Evolutionary conservation across 2,888 invertebrate species (phyloP).

Genomic region (Acronicta alni): DNA sequence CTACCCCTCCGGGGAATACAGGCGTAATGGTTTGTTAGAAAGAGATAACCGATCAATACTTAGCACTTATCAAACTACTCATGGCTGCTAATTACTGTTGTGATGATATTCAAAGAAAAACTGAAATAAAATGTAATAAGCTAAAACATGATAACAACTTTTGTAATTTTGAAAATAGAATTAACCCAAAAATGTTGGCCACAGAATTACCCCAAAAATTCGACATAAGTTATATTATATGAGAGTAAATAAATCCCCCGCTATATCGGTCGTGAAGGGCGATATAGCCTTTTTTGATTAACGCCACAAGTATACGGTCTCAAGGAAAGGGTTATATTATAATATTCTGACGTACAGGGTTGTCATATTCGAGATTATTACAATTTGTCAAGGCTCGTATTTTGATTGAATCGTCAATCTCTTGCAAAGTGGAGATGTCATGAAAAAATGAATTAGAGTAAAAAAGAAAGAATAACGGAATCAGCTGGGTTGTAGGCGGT

Average conservation of each 20-base stretch:
- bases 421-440: slow-evolving; percentile 4
- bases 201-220: slow-evolving; percentile 28
- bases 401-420: slow-evolving; percentile 46
- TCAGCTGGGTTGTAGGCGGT: no score
- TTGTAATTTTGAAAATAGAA: no score
- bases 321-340: slow-evolving; percentile 59
- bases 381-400: slow-evolving; percentile 37
- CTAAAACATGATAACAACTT: no score
- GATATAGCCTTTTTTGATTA: slow-evolving; percentile 64
- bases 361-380: slow-evolving; percentile 50
- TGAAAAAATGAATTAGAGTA: neutral
- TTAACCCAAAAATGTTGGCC: neutral
- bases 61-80: no score
- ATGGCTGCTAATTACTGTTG: no score
- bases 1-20: no score
- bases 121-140: no score
- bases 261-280: slow-evolving; percentile 48
- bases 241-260: slow-evolving; percentile 54
- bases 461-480: no score
- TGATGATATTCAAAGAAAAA: no score
- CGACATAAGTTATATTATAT: slow-evolving; percentile 46
- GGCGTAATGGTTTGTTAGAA: no score
- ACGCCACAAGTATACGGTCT: slow-evolving; percentile 56
- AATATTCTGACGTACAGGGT: slow-evolving; percentile 50
- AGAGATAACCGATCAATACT: no score